Base-by-base conservation (phyloP, 2,888 invertebrate species). In the Phasia obesa region DNA sequence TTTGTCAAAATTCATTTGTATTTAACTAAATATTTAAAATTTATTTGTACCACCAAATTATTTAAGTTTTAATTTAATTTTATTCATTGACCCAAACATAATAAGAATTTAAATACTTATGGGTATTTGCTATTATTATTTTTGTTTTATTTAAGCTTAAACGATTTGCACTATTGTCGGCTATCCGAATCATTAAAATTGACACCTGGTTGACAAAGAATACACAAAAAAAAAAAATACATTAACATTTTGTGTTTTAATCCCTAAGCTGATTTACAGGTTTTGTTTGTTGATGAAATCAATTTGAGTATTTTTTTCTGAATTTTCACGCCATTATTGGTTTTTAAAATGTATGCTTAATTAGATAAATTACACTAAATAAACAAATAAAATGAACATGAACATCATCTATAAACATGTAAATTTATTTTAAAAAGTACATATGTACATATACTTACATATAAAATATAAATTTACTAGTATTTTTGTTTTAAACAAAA, bases 281-380 rank as follows among this genome's bases (percentile, higher is more conserved):
- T 31, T 59, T 71, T 65, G 44, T 53, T 42, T 57, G 42, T 73
- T 79, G 38, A 59, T 51, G 51, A 51, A 79, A 79, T 79, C 73
- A 79, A 65, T 73, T 79, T 79, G 42, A 53, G 19, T 11, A 11
- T 35, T 57, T 15, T 17, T 31, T 3, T 11, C 11, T 13, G n/a
- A 38, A 62, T 70, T 64, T 77, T 64, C 47, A 49, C 19, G 21
- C 23, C 25, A 21, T 42, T 55, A 35, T 78, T 67, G 35, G 55
- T 62, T 71, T 85, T 60, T 27, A 79, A 74, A 69, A 76, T 70
- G 78, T 82, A 81, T 84, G 64, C 74, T 75, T 83, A 78, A 78
- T 78, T 83, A 83, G 65, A n/a, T 59, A 57, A 70, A 70, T 74
- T 65, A 70, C 38, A 15, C 19, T 55, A 25, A 17, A 59, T 17